Evolutionary conservation across 1,140 invertebrate genomes (phyloP).

Genomic region (Polyergus mexicanus): DNA sequence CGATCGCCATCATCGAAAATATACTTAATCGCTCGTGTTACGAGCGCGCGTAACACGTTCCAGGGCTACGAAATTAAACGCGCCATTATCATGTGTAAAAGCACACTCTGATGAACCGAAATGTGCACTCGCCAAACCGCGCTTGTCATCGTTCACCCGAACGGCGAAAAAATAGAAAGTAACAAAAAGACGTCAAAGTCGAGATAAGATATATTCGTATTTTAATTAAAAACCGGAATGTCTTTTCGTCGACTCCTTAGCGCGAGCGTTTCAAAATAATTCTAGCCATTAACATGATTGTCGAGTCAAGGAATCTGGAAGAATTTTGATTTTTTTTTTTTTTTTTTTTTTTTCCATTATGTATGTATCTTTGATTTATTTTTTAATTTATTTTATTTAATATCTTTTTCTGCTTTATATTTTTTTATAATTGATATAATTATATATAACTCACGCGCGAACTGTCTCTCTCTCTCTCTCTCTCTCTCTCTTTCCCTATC

Average conservation of each 20-base stretch:
- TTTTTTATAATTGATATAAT: background rate
- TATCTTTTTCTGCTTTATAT: background rate
- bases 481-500: background rate
- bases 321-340: background rate
- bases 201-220: background rate
- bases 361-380: background rate
- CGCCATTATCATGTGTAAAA: slow-evolving; percentile 9
- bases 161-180: background rate
- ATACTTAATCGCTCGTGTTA: slow-evolving; percentile 40
- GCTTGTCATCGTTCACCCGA: background rate
- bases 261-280: background rate
- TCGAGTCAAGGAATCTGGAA: background rate
- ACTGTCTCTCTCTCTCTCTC: background rate
- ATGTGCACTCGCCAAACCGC: background rate
- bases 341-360: background rate
- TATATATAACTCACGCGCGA: background rate
- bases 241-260: background rate
- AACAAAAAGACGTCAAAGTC: background rate
- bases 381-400: slow-evolving; percentile 2
- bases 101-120: background rate
- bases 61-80: slow-evolving; percentile 15
- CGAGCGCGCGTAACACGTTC: slow-evolving; percentile 3
- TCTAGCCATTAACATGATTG: background rate
- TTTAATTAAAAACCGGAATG: slow-evolving; percentile 3
- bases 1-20: slow-evolving; percentile 30